Conservation (phyloP, 1,140 invertebrate species). For the Lerema accius region DNA sequence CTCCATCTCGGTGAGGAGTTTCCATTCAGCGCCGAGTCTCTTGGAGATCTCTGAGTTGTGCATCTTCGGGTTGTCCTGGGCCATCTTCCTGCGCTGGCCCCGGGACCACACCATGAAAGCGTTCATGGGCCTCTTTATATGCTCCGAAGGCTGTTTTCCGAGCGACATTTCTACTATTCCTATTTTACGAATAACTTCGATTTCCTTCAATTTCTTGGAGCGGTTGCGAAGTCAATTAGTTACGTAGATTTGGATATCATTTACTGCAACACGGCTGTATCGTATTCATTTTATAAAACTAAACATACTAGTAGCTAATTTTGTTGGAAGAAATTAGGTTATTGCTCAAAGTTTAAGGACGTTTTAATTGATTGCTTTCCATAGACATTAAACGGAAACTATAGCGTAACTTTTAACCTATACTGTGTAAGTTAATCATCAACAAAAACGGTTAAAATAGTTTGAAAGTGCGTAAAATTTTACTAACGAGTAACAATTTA, state of each 20-base stretch:
- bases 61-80: conserved; percentile 99
- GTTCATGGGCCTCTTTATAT: conserved; percentile 96
- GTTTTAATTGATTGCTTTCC: too few relatives aligned
- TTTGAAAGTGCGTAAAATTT: background rate
- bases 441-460: background rate
- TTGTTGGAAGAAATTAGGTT: too few relatives aligned
- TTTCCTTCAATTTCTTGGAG: too few relatives aligned
- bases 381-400: too few relatives aligned
- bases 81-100: conserved; percentile 96
- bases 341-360: too few relatives aligned
- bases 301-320: too few relatives aligned
- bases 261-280: background rate
- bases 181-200: background rate
- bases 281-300: background rate
- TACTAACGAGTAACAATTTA: background rate
- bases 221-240: too few relatives aligned
- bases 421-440: too few relatives aligned
- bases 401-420: too few relatives aligned
- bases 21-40: conserved; percentile 95
- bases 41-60: conserved; percentile 98
- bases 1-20: conserved; percentile 93
- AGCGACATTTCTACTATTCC: conserved; percentile 63
- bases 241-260: background rate
- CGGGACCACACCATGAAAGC: conserved; percentile 97
- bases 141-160: conserved; percentile 83